These are phyloP conservation scores for Catharus fuscescens DNA, from an alignment of 2,113 vertebrate genomes.

Conservation along the genomic window DNA sequence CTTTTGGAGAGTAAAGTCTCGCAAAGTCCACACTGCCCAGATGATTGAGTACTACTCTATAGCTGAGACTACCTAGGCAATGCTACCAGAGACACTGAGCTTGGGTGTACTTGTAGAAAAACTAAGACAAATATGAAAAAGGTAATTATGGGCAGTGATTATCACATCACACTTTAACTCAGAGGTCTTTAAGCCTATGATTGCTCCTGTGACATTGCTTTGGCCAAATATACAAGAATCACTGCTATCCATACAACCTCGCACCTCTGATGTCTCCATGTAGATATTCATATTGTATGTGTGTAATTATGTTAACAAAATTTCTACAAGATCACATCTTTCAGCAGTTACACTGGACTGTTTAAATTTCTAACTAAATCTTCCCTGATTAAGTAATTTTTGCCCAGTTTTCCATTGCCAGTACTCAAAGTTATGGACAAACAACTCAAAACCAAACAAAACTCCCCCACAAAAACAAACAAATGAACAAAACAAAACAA, in stretches of 20 bases:
- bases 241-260: background rate
- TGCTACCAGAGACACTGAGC: background rate
- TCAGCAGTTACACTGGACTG: background rate
- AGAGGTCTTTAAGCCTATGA: background rate
- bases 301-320: background rate
- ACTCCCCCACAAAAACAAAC: rapidly evolving
- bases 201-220: background rate
- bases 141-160: background rate
- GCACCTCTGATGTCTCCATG: background rate
- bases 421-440: background rate
- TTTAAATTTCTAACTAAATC: background rate
- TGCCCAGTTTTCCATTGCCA: background rate
- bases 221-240: background rate
- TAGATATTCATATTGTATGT: too few species aligned
- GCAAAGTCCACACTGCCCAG: background rate
- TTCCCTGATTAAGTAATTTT: background rate
- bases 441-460: too few species aligned
- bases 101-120: background rate
- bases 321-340: background rate
- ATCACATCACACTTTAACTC: background rate
- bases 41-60: background rate
- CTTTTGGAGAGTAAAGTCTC: background rate
- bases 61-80: background rate
- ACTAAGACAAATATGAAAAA: background rate
- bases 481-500: too few species aligned